Evolutionary conservation across 2,113 vertebrate species (phyloP), one percentile per base, ranked within the genome.

Genomic region (Tychaedon coryphoeus): DNA sequence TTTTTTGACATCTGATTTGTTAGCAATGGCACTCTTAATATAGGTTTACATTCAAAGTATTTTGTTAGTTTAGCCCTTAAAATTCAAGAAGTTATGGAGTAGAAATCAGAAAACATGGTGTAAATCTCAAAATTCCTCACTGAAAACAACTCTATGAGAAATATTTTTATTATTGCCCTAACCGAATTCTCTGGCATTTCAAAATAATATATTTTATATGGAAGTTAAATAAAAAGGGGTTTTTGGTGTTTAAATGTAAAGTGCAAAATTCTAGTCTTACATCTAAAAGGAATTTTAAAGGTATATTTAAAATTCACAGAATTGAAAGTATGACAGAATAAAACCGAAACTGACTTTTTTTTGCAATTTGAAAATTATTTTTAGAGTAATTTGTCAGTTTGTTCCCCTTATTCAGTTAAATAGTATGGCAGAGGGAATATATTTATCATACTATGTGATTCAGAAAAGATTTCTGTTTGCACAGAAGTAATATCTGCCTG

Each of bases 211-310:
- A 0, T 75, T 53, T 70, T 40, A 40, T 33, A 34, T 9, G 3
- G 31, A 74, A 74, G n/a, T 40, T 24, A 62, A 88, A 31, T 48
- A n/a, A 61, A 86, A 57, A n/a, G 1, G 0, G 0, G 1, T 5
- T 57, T 70, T 71, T 19, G 36, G 28, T 74, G 5, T 57, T 47
- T n/a, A 90, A 67, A 58, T 29, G 2, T 38, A 36, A 66, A 36
- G 10, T 57, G 19, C 13, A 76, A 60, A 72, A 75, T 72, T 83
- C 20, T 31, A 62, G 6, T 71, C 34, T 38, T 19, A 2, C 36
- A 51, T n/a, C 15, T 34, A 51, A 77, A 70, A 73, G 10, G 5
- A 56, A 76, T 56, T 80, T 62, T 4, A 42, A 50, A 17, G 10
- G 2, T 60, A 38, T 51, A 58, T 66, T 76, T 62, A 28, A 84